phyloP scores from a whole-genome alignment of 2,888 invertebrate species.

The Callyntrura sp. region DNA sequence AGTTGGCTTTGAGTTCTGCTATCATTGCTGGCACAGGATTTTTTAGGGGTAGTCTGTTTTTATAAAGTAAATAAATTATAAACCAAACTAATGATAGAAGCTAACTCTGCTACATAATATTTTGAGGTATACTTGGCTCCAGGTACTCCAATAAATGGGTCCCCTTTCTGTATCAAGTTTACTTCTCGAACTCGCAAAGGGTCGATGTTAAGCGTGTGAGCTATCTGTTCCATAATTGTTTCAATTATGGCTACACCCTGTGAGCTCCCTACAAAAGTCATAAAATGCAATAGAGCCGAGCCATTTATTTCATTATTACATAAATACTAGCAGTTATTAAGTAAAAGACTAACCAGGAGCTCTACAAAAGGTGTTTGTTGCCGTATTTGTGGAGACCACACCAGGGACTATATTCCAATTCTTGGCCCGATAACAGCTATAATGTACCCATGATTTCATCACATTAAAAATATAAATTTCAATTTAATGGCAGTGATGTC shows the following conservation, averaged over 20 bases:
- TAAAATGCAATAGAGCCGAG: background rate
- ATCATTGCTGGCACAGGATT: slow-evolving; percentile 87
- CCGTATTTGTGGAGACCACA: slow-evolving; percentile 89
- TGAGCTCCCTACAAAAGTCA: slow-evolving; percentile 87
- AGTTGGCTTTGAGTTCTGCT: slow-evolving; percentile 87
- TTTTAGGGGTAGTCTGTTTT: slow-evolving; percentile 79
- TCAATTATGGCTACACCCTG: slow-evolving; percentile 89
- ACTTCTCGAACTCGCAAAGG: slow-evolving; percentile 87
- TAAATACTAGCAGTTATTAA: too few species aligned
- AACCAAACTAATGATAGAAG: too few species aligned
- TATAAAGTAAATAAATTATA: too few species aligned
- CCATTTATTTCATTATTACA: too few species aligned
- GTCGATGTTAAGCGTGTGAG: slow-evolving; percentile 87
- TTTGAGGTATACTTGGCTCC: slow-evolving; percentile 52
- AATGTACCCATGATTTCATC: background rate
- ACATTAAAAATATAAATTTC: background rate
- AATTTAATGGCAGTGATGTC: too few species aligned
- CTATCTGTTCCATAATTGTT: slow-evolving; percentile 89
- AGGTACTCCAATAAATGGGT: slow-evolving; percentile 82
- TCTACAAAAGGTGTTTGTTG: slow-evolving; percentile 90
- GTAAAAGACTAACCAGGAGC: slow-evolving; percentile 88
- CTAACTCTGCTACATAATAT: too few species aligned
- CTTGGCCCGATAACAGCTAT: slow-evolving; percentile 88
- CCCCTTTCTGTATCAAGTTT: slow-evolving; percentile 86
- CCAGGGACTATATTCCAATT: slow-evolving; percentile 87